phyloP scores from a whole-genome alignment of 2,888 invertebrate species.

The Hipparchia semele region DNA sequence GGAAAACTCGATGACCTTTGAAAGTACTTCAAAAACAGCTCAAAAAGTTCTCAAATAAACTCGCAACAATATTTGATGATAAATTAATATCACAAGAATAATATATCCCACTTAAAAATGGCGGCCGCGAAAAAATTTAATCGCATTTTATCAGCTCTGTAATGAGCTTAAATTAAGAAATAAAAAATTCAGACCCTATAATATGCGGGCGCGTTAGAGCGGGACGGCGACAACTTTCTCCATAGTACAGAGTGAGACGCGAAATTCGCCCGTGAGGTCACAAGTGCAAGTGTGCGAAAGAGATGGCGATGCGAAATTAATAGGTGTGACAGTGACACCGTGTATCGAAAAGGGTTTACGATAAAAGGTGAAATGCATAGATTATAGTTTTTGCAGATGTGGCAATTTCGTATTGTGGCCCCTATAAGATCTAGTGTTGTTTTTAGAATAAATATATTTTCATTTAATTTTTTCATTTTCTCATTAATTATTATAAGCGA shows the following conservation, averaged over 20 bases:
- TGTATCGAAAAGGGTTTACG: conserved; percentile 56
- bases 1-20: too few relatives aligned
- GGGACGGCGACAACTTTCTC: conserved; percentile 19
- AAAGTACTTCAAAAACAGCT: too few relatives aligned
- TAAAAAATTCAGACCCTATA: conserved; percentile 28
- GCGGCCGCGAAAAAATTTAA: conserved; percentile 24
- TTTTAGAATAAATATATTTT: too few relatives aligned
- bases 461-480: too few relatives aligned
- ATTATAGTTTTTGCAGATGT: conserved; percentile 42
- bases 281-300: conserved; percentile 37
- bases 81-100: background rate
- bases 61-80: background rate
- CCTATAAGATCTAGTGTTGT: too few relatives aligned
- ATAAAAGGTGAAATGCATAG: conserved; percentile 57
- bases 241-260: conserved; percentile 22
- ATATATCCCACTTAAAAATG: conserved; percentile 9
- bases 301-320: conserved; percentile 20
- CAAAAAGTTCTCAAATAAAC: background rate
- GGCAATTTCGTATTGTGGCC: background rate
- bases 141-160: conserved; percentile 31
- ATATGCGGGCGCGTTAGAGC: conserved; percentile 11
- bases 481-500: too few relatives aligned
- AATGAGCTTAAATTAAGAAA: conserved; percentile 36
- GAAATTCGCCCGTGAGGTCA: conserved; percentile 33
- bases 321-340: conserved; percentile 45